Conservation (phyloP, 2,113 vertebrate species). For the Redunca redunca region DNA sequence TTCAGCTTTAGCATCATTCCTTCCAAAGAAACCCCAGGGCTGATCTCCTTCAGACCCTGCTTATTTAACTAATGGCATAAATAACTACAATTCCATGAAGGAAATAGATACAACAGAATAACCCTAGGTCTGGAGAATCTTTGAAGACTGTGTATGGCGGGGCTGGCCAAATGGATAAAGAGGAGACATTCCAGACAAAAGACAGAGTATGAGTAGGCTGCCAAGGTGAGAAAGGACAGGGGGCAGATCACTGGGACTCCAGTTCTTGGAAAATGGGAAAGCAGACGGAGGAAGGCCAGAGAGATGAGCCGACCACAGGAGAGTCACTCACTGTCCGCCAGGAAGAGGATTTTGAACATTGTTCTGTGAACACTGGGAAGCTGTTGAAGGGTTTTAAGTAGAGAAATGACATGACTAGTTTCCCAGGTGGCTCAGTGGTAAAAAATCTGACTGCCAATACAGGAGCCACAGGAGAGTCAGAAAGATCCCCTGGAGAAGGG, state of each 20-base stretch:
- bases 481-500: not conserved
- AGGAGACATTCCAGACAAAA: not conserved
- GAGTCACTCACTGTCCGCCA: not conserved
- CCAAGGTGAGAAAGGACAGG: not conserved
- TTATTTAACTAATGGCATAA: not conserved
- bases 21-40: too few species aligned
- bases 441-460: not conserved
- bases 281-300: not conserved
- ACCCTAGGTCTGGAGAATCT: not conserved
- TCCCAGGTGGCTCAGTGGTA: not conserved
- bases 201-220: too few species aligned
- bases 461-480: not conserved
- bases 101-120: not conserved
- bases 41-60: too few species aligned
- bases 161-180: not conserved
- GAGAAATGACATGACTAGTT: not conserved
- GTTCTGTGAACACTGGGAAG: not conserved
- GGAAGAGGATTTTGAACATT: not conserved
- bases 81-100: not conserved
- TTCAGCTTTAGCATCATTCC: too few species aligned
- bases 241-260: not conserved
- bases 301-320: not conserved
- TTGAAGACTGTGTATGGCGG: not conserved
- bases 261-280: not conserved
- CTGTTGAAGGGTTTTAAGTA: not conserved